Conservation (phyloP, 2,888 invertebrate genomes). For the Nymphalis urticae region DNA sequence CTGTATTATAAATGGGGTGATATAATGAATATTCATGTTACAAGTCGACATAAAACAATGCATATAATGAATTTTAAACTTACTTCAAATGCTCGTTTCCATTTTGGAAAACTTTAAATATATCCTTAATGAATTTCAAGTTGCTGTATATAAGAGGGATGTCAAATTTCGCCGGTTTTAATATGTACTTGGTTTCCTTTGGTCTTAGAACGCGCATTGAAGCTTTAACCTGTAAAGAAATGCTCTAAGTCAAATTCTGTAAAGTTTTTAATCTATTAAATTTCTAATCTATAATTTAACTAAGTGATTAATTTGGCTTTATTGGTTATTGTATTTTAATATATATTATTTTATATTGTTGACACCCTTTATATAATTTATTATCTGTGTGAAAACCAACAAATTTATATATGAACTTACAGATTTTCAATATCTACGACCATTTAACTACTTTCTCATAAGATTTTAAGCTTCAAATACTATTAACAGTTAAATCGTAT, state of each 20-base stretch:
- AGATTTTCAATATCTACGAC: no score
- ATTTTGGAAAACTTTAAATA: conserved; percentile 58
- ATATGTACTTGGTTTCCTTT: conserved; percentile 67
- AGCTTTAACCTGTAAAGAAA: conserved; percentile 65
- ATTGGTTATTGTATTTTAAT: no score
- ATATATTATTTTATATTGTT: no score
- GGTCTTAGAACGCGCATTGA: conserved; percentile 68
- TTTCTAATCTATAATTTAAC: no score
- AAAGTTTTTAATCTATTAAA: no score
- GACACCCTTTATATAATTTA: no score
- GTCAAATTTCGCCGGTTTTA: conserved; percentile 67
- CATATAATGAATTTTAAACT: conserved; percentile 46
- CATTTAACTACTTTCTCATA: no score
- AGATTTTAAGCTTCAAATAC: no score
- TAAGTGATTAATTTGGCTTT: no score
- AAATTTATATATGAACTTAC: no score
- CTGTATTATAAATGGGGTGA: neutral
- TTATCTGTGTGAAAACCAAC: no score
- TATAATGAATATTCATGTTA: conserved; percentile 21
- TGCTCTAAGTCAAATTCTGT: neutral
- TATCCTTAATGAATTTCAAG: conserved; percentile 65
- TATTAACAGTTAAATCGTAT: no score
- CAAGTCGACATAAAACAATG: neutral
- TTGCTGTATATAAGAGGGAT: conserved; percentile 74
- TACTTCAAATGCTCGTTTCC: conserved; percentile 71